A percentile compares a stretch with the other conserved stretches of the same genome.
These are phyloP conservation scores for Trochalopteron elliotii DNA, from an alignment of 2,113 vertebrate genomes.

Conservation along the genomic window DNA sequence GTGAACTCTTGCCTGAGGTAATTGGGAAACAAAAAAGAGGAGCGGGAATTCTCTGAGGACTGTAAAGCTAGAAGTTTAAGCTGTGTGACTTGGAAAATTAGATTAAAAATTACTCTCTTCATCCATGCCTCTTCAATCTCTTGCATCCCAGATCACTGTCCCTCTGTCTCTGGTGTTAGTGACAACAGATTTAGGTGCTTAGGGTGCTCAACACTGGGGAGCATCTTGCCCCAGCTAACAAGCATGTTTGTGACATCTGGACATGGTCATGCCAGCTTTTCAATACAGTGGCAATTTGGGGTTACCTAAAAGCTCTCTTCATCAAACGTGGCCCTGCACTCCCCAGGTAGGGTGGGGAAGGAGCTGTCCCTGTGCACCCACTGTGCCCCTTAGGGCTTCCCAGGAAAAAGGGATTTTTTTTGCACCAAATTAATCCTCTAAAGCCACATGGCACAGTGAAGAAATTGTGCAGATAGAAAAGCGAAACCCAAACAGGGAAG, in stretches of 20 bases:
- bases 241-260: background rate
- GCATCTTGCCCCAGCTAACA: background rate
- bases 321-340: background rate
- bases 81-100: background rate
- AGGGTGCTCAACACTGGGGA: background rate
- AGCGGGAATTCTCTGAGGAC: background rate
- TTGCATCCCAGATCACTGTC: background rate
- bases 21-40: background rate
- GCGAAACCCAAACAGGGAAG: background rate
- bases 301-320: background rate
- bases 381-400: background rate
- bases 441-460: background rate
- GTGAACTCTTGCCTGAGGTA: background rate
- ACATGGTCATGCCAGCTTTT: background rate
- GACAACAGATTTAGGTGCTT: background rate
- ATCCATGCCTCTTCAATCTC: background rate
- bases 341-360: background rate
- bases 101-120: background rate
- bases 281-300: background rate
- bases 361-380: background rate
- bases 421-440: background rate
- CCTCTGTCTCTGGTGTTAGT: background rate
- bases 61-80: background rate
- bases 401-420: background rate
- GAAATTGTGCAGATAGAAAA: background rate